Base-by-base conservation (phyloP, 1,140 invertebrate genomes). In the Parasteatoda tepidariorum region DNA sequence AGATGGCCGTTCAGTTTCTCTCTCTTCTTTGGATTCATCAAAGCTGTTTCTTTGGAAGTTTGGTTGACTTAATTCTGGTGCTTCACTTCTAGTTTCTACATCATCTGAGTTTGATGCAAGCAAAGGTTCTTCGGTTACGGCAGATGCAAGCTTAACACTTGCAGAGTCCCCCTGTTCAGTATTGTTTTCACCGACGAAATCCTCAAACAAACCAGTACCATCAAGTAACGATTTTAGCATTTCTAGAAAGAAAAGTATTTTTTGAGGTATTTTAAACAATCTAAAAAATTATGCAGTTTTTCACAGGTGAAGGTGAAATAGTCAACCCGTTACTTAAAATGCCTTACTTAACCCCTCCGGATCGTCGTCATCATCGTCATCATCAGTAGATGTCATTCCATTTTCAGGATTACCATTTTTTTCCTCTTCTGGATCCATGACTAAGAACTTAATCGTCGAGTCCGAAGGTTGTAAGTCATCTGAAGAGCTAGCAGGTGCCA, bases 11-110 rank as follows among this genome's bases (percentile, higher is more conserved):
- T 48, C 18, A 18, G 38, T 13, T 48, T 48, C 9, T 48, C 18
- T 48, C 9, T 9, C 9, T 48, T 48, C 38, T 48, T 18, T 48
- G 38, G 38, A 2, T 4, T 48, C 38, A 0, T 18, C 18, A 13
- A 48, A 48, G 18, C 9, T 48, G 38, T 18, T 48, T 4, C 18
- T 18, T 48, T 9, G 38, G 1, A 13, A 9, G 18, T 18, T 48
- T 48, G 38, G 9, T 48, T 18, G 38, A 48, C 18, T n/a, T 24
- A 66, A 66, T 61, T 62, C 71, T 11, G 64, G 48, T n/a, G 30
- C 76, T 59, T 68, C 48, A 26, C 73, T 55, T 41, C 55, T 61
- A 3, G 61, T 34, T 38, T 75, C 54, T 38, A 22, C 33, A 4
- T 66, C 61, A 41, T 48, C 74, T 9, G 30, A 15, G 2, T 78